phyloP scores from a whole-genome alignment of 2,113 vertebrate species.

The Salvelinus namaycush region DNA sequence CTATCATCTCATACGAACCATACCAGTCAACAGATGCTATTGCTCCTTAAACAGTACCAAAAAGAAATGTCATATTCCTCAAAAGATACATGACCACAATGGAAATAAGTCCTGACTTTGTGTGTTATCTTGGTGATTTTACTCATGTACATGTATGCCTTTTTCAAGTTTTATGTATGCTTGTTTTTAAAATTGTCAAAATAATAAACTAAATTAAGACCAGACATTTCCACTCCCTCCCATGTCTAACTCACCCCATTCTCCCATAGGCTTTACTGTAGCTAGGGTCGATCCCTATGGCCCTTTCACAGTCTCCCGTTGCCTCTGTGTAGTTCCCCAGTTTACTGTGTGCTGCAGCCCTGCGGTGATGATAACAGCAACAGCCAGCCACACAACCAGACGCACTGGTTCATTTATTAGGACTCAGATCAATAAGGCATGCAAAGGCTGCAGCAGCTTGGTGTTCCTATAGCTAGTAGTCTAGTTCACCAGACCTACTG shows the following conservation, averaged over 20 bases:
- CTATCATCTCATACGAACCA: no score
- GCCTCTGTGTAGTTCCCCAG: slow-evolving; percentile 89
- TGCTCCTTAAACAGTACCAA: no score
- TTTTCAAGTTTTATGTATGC: no score
- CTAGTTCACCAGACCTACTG: background rate
- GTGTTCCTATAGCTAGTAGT: background rate
- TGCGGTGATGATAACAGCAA: slow-evolving; percentile 50
- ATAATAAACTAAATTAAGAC: background rate
- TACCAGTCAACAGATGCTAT: no score
- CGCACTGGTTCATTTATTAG: background rate
- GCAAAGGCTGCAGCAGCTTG: background rate
- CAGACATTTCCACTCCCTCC: background rate
- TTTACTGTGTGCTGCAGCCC: slow-evolving; percentile 96
- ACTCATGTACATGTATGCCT: no score
- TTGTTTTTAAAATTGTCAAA: no score
- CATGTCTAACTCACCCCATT: slow-evolving; percentile 86
- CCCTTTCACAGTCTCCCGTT: slow-evolving; percentile 90
- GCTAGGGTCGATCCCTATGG: slow-evolving; percentile 90
- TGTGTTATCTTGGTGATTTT: no score
- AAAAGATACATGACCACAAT: no score
- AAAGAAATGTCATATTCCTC: no score
- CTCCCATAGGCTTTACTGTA: slow-evolving; percentile 98
- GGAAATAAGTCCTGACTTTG: no score
- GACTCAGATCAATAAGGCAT: background rate
- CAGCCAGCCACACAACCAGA: background rate